Percentiles rank a stretch among this genome's conserved stretches.
Conservation (phyloP, 2,113 vertebrate genomes). For the Cyprinodon variegatus region DNA sequence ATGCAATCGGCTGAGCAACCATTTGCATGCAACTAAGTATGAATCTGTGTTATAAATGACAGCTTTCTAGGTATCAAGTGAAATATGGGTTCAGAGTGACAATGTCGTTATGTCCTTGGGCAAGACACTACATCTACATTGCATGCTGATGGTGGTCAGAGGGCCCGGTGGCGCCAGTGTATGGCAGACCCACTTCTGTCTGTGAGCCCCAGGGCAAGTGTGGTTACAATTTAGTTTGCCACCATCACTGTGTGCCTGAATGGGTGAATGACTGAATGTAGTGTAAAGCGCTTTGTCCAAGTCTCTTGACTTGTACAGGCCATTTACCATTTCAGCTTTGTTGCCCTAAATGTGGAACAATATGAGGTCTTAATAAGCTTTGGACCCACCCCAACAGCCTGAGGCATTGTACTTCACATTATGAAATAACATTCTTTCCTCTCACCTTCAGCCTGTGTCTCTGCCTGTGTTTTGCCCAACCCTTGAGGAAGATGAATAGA, state of each 20-base stretch:
- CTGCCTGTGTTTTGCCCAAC: conserved; percentile 51
- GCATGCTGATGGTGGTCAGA: too few species aligned
- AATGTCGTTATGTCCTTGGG: too few species aligned
- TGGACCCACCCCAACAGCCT: conserved; percentile 18
- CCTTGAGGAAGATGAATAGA: conserved; percentile 49
- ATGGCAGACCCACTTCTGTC: too few species aligned
- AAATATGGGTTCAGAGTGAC: neutral
- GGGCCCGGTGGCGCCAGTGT: too few species aligned
- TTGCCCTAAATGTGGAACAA: conserved; percentile 3
- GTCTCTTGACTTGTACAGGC: too few species aligned
- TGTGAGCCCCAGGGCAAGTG: too few species aligned
- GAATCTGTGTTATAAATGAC: conserved; percentile 3
- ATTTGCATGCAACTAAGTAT: neutral
- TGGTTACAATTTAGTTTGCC: too few species aligned
- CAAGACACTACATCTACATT: too few species aligned
- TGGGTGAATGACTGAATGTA: too few species aligned
- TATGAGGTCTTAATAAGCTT: conserved; percentile 12
- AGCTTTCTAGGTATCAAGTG: conserved; percentile 17
- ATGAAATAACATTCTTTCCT: conserved; percentile 22
- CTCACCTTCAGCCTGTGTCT: conserved; percentile 32
- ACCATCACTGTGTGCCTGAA: too few species aligned
- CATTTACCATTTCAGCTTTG: neutral
- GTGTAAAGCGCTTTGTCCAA: too few species aligned
- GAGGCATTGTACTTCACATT: conserved; percentile 30
- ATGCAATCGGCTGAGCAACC: too few species aligned